Evolutionary conservation across 35 echinoderm and acorn worm genomes (phyloP).

Genomic region (Apostichopus parvimensis): DNA sequence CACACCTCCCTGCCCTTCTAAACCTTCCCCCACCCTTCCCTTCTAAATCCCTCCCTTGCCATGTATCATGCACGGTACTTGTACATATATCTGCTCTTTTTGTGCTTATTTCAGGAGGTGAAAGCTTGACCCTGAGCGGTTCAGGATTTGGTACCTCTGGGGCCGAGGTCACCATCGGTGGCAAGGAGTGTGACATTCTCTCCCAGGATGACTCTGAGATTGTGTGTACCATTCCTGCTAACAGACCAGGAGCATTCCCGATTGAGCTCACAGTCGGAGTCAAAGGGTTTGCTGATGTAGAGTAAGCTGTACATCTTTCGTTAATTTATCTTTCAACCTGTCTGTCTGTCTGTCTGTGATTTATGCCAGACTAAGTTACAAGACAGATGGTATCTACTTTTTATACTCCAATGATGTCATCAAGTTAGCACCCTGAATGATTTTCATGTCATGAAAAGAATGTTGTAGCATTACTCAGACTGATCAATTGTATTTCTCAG

Average conservation of each 20-base stretch:
- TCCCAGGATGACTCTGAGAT: constrained; percentile 56
- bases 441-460: no score
- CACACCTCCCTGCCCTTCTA: background rate
- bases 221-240: constrained; percentile 67
- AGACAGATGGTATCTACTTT: no score
- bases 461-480: no score
- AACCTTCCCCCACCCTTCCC: background rate
- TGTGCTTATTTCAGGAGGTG: constrained; percentile 70
- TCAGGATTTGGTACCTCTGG: constrained; percentile 67
- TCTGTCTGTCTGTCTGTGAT: no score
- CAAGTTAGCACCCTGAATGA: no score
- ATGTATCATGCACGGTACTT: background rate
- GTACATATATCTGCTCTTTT: no score
- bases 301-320: constrained; percentile 35
- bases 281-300: constrained; percentile 76
- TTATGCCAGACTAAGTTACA: no score
- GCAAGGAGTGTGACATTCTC: constrained; percentile 51
- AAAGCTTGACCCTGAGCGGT: constrained; percentile 64
- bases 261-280: constrained; percentile 56
- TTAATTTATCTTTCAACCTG: background rate
- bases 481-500: no score
- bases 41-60: no score
- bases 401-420: no score
- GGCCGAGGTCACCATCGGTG: constrained; percentile 54
- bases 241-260: constrained; percentile 57